Base-by-base conservation (phyloP, 2,113 vertebrate genomes). In the Plotosus lineatus region DNA sequence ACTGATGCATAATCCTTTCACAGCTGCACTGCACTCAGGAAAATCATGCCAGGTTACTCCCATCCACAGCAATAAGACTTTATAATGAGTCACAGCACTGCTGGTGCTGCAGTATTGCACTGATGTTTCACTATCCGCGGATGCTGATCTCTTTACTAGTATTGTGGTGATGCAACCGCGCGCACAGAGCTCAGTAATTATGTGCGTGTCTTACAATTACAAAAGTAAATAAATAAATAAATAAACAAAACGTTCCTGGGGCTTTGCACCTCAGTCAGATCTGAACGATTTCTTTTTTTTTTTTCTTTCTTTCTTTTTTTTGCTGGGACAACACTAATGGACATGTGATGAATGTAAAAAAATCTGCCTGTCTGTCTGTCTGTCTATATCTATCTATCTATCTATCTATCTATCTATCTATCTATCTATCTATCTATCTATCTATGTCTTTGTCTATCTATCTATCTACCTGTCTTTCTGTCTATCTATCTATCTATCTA, bases 41-140 rank as follows among this genome's bases (percentile, higher is more conserved):
- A 66, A 46, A 44, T 15, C n/a, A 44, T 26, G 65, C 40, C 40
- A 69, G 28, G 69, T 31, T 46, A 28, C 26, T 72, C 44, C 8
- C 38, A 21, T 21, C 44, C 28, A 72, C 69, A 72, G 46, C 44
- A 72, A 19, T 19, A 50, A 50, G 28, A 51, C 69, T 23, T 33
- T 23, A 73, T 69, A 73, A 36, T 33, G 69, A 51, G 46, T 73
- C 28, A 36, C 69, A 73, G 69, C 46, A 36, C 69, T 51, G 69
- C 46, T 73, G 69, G 69, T 51, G 69, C 69, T 73, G 69, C 69
- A 73, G 46, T 50, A 73, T 73, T 73, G 69, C 69, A 51, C 69
- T 73, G 31, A 51, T 51, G 69, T 73, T 73, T 73, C 68, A 72
- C 68, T 72, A 72, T 72, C 69, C 31, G 14, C 46, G 1, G 46